phyloP scores from a whole-genome alignment of 2,113 vertebrate species.

The Saccopteryx bilineata region DNA sequence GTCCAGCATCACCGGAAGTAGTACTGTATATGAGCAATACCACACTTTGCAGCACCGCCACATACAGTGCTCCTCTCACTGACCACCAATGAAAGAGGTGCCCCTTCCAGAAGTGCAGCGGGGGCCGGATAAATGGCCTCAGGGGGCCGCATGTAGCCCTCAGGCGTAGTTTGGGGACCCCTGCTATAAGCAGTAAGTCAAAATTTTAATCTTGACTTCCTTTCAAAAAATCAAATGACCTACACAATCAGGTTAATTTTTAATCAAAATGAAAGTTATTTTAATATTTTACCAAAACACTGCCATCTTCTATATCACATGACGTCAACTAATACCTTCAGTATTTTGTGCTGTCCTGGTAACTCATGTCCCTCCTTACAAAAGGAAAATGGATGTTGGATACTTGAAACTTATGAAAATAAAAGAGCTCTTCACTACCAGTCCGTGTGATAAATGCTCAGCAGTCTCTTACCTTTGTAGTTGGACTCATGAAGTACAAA shows the following conservation, averaged over 20 bases:
- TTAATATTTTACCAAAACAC: conserved; percentile 38
- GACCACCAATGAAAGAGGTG: no score
- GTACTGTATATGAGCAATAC: no score
- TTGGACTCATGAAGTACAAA: conserved; percentile 61
- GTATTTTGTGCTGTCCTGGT: not conserved
- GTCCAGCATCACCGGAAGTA: no score
- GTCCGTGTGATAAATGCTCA: not conserved
- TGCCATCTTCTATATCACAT: not conserved
- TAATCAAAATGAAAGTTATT: conserved; percentile 59
- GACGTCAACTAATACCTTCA: not conserved
- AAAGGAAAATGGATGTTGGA: conserved; percentile 32
- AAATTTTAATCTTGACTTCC: conserved; percentile 36
- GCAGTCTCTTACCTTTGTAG: conserved; percentile 39
- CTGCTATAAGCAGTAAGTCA: not conserved
- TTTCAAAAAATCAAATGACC: conserved; percentile 14
- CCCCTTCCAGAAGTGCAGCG: no score
- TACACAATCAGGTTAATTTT: conserved; percentile 16
- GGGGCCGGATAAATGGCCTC: no score
- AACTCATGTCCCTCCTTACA: conserved; percentile 19
- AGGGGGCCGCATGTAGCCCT: no score
- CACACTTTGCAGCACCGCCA: no score
- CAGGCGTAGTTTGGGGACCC: no score
- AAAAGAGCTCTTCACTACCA: conserved; percentile 26
- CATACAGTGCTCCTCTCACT: no score
- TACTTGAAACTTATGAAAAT: conserved; percentile 58